phyloP scores from a whole-genome alignment of 2,797 vertebrate genomes.

The Gymnoscopelus braueri region DNA sequence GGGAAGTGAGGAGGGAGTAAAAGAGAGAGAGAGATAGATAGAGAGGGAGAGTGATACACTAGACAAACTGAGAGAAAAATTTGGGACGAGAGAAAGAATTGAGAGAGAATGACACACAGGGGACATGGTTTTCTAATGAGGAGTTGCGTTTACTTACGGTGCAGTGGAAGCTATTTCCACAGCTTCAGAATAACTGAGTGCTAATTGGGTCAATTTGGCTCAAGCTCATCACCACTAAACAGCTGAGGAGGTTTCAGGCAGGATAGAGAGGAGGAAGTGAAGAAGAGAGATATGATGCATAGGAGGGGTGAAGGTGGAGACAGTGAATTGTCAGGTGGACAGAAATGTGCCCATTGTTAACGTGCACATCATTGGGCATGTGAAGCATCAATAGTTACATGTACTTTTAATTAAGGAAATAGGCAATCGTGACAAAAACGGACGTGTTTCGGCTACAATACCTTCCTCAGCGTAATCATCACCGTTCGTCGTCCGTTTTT shows the following conservation, averaged over 20 bases:
- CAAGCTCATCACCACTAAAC: conserved; percentile 47
- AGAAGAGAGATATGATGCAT: conserved; percentile 13
- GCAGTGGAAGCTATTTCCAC: conserved; percentile 62
- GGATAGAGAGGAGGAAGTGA: conserved; percentile 3
- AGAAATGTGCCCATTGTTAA: too few species aligned
- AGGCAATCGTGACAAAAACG: too few species aligned
- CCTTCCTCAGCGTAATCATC: too few species aligned
- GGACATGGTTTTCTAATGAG: conserved; percentile 66
- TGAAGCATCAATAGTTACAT: neutral
- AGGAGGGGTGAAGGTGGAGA: conserved; percentile 17
- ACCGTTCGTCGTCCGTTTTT: too few species aligned
- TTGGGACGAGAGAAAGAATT: conserved; percentile 50
- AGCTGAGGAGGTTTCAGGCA: conserved; percentile 50
- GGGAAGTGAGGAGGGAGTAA: neutral
- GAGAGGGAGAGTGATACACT: conserved; percentile 2
- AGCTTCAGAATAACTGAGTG: conserved; percentile 49
- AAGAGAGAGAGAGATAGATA: conserved; percentile 2
- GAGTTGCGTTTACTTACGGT: conserved; percentile 64
- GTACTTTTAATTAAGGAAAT: too few species aligned
- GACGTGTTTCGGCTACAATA: too few species aligned
- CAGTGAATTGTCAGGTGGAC: neutral
- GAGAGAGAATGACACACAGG: conserved; percentile 42
- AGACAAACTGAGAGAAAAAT: conserved; percentile 27
- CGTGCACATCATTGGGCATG: too few species aligned
- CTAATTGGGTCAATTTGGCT: conserved; percentile 73